A percentile compares a stretch with the other conserved stretches of the same genome.
Evolutionary conservation across 2,888 invertebrate genomes (phyloP).

Genomic region (Allophyes oxyacanthae): DNA sequence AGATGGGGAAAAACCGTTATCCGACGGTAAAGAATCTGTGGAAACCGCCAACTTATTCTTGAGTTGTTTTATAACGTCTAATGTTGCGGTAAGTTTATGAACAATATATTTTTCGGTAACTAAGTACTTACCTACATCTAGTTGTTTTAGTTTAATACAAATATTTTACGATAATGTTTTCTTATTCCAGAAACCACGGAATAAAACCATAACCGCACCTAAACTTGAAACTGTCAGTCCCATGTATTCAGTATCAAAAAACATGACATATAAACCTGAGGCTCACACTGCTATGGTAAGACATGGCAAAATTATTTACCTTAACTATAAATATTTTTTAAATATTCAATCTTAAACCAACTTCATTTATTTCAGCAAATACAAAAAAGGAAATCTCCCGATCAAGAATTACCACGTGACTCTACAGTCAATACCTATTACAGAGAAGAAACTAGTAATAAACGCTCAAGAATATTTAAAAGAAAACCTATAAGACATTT

Average conservation of each 20-base stretch:
- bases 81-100: slow-evolving; percentile 44
- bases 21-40: slow-evolving; percentile 46
- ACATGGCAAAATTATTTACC: neutral
- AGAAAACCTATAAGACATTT: slow-evolving; percentile 25
- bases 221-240: slow-evolving; percentile 22
- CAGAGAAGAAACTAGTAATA: slow-evolving; percentile 18
- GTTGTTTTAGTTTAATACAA: no score
- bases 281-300: slow-evolving; percentile 16
- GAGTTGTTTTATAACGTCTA: slow-evolving; percentile 57
- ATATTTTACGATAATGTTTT: neutral
- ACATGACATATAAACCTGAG: neutral
- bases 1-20: slow-evolving; percentile 21
- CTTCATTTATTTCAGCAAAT: slow-evolving; percentile 16
- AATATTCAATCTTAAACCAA: no score
- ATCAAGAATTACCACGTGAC: slow-evolving; percentile 17
- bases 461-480: slow-evolving; percentile 38
- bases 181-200: slow-evolving; percentile 18
- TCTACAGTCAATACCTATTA: neutral
- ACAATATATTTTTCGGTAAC: no score
- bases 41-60: slow-evolving; percentile 59
- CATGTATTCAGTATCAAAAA: slow-evolving; percentile 19
- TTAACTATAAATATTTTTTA: no score
- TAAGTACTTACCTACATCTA: no score
- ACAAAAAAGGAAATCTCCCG: slow-evolving; percentile 15
- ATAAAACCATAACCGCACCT: neutral